phyloP scores from a whole-genome alignment of 2,113 vertebrate genomes.

The Chaetodon trifascialis region DNA sequence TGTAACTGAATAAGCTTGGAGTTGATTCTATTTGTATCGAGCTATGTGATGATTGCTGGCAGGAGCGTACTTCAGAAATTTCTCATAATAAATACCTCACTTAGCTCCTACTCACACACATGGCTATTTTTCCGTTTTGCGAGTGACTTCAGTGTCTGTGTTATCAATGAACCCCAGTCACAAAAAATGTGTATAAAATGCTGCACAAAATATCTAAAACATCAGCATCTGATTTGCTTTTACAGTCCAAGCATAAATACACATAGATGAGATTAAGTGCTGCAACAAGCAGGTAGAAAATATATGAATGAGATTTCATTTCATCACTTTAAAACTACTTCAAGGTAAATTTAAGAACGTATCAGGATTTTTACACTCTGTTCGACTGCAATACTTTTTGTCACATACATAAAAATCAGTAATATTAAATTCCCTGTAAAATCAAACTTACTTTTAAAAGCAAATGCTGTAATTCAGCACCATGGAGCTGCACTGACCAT shows the following conservation, averaged over 20 bases:
- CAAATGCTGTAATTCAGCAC: conserved; percentile 19
- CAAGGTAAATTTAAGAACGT: not conserved
- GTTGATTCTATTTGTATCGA: conserved; percentile 59
- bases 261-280: not conserved
- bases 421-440: conserved; percentile 12
- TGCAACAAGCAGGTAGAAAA: not conserved
- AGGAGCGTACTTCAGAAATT: not conserved
- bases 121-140: not conserved
- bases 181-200: not conserved
- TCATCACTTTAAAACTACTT: not conserved
- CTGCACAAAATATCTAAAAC: not conserved
- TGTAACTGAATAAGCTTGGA: conserved; percentile 63
- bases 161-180: not conserved
- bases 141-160: not conserved
- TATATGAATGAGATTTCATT: not conserved
- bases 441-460: conserved; percentile 20
- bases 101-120: not conserved
- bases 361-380: not conserved
- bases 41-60: conserved; percentile 46
- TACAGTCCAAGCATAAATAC: not conserved
- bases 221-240: not conserved
- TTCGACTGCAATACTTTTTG: not conserved
- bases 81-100: not conserved
- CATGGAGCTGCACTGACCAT: conserved; percentile 24
- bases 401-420: conserved; percentile 17